A percentile compares a stretch with the other conserved stretches of the same genome.
These are phyloP conservation scores for Silurus meridionalis DNA, from an alignment of 2,113 vertebrate genomes.

Conservation along the genomic window DNA sequence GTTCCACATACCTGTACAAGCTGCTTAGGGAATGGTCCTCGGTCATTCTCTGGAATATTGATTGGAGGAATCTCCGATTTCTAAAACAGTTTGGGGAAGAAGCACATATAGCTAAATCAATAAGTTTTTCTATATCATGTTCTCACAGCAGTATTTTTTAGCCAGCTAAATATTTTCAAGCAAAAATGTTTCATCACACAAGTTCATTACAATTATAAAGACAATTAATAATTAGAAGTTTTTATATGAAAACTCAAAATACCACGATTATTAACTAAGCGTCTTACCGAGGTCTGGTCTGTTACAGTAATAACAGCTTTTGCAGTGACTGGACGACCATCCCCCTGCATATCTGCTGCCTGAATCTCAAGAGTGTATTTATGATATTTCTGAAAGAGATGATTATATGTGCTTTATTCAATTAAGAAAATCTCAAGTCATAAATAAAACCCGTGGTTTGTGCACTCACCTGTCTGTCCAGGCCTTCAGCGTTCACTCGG, in stretches of 20 bases:
- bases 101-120: too few species aligned
- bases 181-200: not conserved
- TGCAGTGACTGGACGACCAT: conserved; percentile 54
- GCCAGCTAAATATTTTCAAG: not conserved
- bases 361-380: conserved; percentile 72
- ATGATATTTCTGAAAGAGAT: conserved; percentile 64
- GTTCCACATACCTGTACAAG: conserved; percentile 43
- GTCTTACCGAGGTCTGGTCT: conserved; percentile 66
- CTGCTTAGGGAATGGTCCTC: conserved; percentile 56
- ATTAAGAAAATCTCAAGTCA: not conserved
- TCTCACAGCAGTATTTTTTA: not conserved
- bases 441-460: not conserved
- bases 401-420: not conserved
- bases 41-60: conserved; percentile 49
- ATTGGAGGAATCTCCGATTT: conserved; percentile 46
- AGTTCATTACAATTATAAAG: not conserved
- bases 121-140: too few species aligned
- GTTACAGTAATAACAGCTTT: conserved; percentile 71
- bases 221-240: too few species aligned
- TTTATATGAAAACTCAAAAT: too few species aligned
- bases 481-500: conserved; percentile 66
- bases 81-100: not conserved
- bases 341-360: conserved; percentile 72
- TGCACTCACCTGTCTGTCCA: conserved; percentile 76
- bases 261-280: not conserved